Base-by-base conservation (phyloP, 2,888 invertebrate species). In the Drosophila leonis region DNA sequence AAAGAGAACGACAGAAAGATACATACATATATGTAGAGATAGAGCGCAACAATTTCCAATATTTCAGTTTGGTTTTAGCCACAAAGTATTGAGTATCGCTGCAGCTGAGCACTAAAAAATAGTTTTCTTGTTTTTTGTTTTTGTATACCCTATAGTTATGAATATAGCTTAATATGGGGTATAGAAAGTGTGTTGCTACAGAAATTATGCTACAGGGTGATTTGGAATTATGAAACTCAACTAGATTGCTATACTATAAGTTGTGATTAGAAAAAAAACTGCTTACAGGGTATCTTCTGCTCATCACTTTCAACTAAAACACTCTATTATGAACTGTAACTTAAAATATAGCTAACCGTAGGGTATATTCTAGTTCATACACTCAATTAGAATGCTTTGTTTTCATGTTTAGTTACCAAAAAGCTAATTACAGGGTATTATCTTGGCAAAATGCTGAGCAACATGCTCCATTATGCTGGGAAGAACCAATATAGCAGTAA, bases 41-140 rank as follows among this genome's bases (percentile, higher is more conserved):
- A 56, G 49, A 27, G 27, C 37, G 12, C n/a, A 13, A 20, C 9
- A 37, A 37, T 63, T 63, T 59, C 18, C 18, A 56, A 62, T 62
- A 57, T 33, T 63, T 20, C 4, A 20, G 59, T 27, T 29, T 31
- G 37, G 37, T 13, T 37, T 10, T 13, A 18, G n/a, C 29, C 67
- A 67, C 24, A 52, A 44, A 44, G 29, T 44, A 67, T 68, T 33
- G 27, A 24, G 24, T 20, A 48, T 39, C 24, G 29, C 20, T 31
- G 15, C 13, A 12, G 46, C 4, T 29, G 27, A n/a, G 5, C 27
- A 18, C 12, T 29, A 3, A 46, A 13, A 35, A 27, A 24, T 18
- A 1, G 24, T n/a, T 27, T 33, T 12, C 20, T 18, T 1, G 5
- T 31, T 27, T 48, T 9, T 46, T n/a, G n/a, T n/a, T n/a, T 42